Base-by-base conservation (phyloP, 2,888 invertebrate species). In the Zhengitettix transpicula region DNA sequence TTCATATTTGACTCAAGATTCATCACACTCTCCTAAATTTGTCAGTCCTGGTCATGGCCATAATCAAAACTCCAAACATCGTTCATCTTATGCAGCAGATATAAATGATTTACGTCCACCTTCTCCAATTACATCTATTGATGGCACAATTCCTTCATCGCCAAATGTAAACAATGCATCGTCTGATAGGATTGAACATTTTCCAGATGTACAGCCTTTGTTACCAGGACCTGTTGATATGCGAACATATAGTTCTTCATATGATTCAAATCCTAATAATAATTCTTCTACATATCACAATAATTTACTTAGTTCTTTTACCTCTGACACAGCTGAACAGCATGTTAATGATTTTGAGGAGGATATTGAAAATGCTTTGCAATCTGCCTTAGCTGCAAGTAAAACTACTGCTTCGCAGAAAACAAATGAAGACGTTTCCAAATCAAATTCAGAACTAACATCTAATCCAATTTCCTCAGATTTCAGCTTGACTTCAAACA, bases 171-270 rank as follows among this genome's bases (percentile, higher is more conserved):
- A 15, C 40, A 65, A 69, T 14, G 64, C 66, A 14, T 63, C 63
- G 60, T 62, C 67, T 42, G 65, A 65, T 56, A 12, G 47, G 14
- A 28, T 28, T 28, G 28, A 28, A 28, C 28, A 28, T 28, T 28
- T 28, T 28, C 47, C 12, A 12, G 61, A 65, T 28, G 67, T 66
- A n/a, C 68, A 70, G 14, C 72, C 75, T 5, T 66, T 90, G 57
- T 72, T 91, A 63, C 90, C 91, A 0, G 91, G 89, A 1, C 91
- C 91, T 0, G 91, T 91, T 0, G 90, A 91, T 70, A 91, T 91
- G 91, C 81, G 91, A 58, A 90, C 90, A 0, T 91, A 91, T 70
- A 87, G 83, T 68, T 77, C 74, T 41, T 75, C 78, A 1, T 77
- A 79, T 61, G 84, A 83, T 63, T 77, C 78, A 40, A 78, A 79